Evolutionary conservation across 37 sponge, comb jelly and placozoan species (phyloP).

Genomic region (Cladorhizidae sp.): DNA sequence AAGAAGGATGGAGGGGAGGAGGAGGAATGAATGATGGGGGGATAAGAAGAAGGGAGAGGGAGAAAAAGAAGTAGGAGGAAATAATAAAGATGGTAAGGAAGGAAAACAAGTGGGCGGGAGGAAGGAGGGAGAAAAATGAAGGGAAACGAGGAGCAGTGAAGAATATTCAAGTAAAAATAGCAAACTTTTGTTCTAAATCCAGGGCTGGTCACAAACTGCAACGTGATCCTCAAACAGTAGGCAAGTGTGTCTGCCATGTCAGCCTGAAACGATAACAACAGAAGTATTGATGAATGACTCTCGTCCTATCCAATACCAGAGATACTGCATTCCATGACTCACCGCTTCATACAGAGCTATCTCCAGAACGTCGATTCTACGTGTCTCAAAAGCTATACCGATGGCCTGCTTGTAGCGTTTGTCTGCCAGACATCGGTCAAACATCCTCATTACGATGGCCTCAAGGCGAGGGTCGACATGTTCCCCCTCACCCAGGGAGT

Average conservation of each 20-base stretch:
- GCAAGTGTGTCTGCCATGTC: slow-evolving; percentile 66
- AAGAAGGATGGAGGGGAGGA: neutral
- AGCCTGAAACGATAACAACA: neutral
- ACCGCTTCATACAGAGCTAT: slow-evolving; percentile 80
- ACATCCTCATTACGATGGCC: slow-evolving; percentile 92
- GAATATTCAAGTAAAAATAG: no score
- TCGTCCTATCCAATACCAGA: neutral
- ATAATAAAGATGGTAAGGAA: no score
- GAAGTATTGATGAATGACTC: neutral
- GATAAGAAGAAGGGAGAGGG: neutral
- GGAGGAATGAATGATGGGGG: no score
- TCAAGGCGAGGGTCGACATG: slow-evolving; percentile 81
- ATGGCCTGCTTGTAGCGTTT: slow-evolving; percentile 90
- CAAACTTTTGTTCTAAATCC: slow-evolving; percentile 72
- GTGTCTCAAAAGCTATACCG: slow-evolving; percentile 93
- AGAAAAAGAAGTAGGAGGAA: neutral
- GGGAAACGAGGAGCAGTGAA: neutral
- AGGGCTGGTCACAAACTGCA: slow-evolving; percentile 72
- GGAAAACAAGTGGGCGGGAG: neutral
- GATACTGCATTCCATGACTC: slow-evolving; percentile 4
- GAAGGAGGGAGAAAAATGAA: no score
- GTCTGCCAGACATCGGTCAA: slow-evolving; percentile 86
- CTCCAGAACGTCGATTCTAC: slow-evolving; percentile 88
- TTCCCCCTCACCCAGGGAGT: slow-evolving; percentile 2
- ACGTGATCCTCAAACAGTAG: slow-evolving; percentile 80